Evolutionary conservation across 30 jellyfish, hydroid and myxozoan genomes (phyloP), one percentile per base, ranked within the genome.

Genomic region (Turritopsis rubra): DNA sequence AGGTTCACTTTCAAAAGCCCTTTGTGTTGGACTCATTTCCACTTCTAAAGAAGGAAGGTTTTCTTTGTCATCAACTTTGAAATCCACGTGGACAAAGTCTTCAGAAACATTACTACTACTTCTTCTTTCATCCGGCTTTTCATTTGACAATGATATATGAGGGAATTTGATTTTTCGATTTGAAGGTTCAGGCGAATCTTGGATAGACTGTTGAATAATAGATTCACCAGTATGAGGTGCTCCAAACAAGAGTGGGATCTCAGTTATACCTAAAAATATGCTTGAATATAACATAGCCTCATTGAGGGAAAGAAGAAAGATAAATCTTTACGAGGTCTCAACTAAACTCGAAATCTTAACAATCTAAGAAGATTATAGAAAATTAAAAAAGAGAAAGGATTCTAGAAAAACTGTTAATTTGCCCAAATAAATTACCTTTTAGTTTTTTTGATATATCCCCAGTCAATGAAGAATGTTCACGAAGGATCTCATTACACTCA

Each of bases 401-500:
- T n/a, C n/a, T n/a, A n/a, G n/a, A 41, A 41, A 41, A 41, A 41
- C 60, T 13, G 9, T 3, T 41, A 41, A 41, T 41, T 13, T 41
- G 5, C 60, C n/a, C n/a, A n/a, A 41, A 41, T 41, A 41, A 13
- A 3, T 41, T 41, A 41, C 60, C 60, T 13, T 41, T 41, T 3
- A 41, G 60, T 41, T 41, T 41, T 13, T 41, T 5, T 41, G 60
- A 41, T 13, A 41, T 13, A 27, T 19, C 19, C 9, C 77, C 77
- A 68, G 30, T 68, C 77, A 68, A n/a, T n/a, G 31, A 27, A 27
- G 28, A n/a, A 9, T 22, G 29, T 24, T 53, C 73, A 1, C 53
- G 85, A 29, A 77, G 28, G 25, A 77, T 29, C 53, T 77, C 71
- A 8, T 30, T 8, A 27, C 85, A 77, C 29, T 77, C 85, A 26